phyloP scores from a whole-genome alignment of 53 echinoderm and acorn worm species.

The Pentamera pediparva region DNA sequence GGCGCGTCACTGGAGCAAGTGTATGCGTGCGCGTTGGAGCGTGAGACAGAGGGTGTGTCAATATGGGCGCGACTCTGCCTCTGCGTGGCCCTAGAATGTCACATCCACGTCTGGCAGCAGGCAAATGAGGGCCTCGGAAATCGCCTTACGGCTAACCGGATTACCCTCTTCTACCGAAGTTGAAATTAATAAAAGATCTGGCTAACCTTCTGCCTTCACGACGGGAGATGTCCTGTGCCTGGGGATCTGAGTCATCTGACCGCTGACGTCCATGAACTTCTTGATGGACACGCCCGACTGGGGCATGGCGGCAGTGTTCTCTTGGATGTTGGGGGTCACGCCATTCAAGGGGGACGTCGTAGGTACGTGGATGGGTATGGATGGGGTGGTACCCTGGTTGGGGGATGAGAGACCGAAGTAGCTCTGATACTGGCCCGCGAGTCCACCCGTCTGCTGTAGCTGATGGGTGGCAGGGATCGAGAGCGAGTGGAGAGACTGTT shows the following conservation, averaged over 20 bases:
- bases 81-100: too few relatives aligned
- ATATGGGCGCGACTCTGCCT: too few relatives aligned
- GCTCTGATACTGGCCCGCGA: constrained; percentile 44
- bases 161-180: too few relatives aligned
- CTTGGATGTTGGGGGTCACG: constrained; percentile 18
- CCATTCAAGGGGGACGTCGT: constrained; percentile 40
- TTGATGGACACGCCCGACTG: constrained; percentile 7
- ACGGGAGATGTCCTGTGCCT: background rate
- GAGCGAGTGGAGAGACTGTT: background rate
- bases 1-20: too few relatives aligned
- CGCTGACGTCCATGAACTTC: background rate
- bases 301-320: constrained; percentile 13
- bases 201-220: constrained; percentile 8
- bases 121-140: too few relatives aligned
- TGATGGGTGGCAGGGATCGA: background rate
- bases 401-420: constrained; percentile 32
- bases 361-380: constrained; percentile 52
- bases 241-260: background rate
- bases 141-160: too few relatives aligned
- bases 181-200: too few relatives aligned
- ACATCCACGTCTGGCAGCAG: too few relatives aligned
- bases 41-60: too few relatives aligned
- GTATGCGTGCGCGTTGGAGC: too few relatives aligned
- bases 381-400: constrained; percentile 9
- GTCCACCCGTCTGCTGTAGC: background rate